Evolutionary conservation across 1,140 invertebrate species (phyloP), one percentile per base, ranked within the genome.

Genomic region (Choristoneura fumiferana): DNA sequence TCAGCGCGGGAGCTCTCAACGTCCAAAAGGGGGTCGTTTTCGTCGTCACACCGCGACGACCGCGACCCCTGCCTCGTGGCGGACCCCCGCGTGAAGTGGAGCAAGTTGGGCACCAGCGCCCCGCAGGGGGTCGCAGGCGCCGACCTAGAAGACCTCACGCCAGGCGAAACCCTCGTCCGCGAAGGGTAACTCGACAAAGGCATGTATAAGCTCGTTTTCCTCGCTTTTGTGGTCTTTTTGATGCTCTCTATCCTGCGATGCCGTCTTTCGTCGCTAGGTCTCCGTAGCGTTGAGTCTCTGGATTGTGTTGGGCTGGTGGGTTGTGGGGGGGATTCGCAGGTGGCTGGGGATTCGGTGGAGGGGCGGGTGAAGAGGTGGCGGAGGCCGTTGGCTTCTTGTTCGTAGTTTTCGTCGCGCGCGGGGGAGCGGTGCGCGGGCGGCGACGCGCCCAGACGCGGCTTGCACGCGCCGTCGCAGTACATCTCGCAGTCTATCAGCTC

Each of bases 51-150:
- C 22, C 87, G 88, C 43, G 90, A 91, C 60, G 88, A 82, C 15
- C 77, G 77, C 33, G 89, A 92, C 69, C 90, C 92, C 61, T 79
- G 77, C 38, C 84, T 75, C 5, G 88, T 83, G 29, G 82, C 78
- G 8, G 80, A 81, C 17, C 88, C 85, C 38, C 86, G 79, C 22
- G 88, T 83, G 39, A 91, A 85, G 8, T 78, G 79, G 8, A 91
- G 80, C 60, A 92, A 81, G 73, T 85, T 90, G 9, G 91, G 91
- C 34, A 91, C 89, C 12, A 91, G 84, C 3, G 76, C 80, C 38
- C 92, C 91, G 49, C 93, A 94, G 0, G 94, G 94, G 0, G 95
- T 96, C 1, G 93, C 94, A 0, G 95, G 95, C 0, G 94, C 95
- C 0, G 94, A 95, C 13, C 94, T 86, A 0, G 94, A 94, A 5